Evolutionary conservation across 2,888 invertebrate genomes (phyloP).

Genomic region (Coenonympha arcania): DNA sequence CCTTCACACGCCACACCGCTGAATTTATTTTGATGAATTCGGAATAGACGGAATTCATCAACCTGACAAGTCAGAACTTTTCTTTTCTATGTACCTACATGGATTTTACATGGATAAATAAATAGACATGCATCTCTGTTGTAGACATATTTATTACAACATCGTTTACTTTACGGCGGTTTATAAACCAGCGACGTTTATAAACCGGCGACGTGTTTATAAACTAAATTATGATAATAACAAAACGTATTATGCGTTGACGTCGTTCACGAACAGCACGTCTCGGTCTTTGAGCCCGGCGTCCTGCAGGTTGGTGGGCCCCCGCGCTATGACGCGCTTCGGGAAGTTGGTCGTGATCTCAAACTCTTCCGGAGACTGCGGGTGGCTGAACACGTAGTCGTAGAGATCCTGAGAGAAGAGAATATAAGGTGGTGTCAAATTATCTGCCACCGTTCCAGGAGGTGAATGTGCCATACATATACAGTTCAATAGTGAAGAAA

Average conservation of each 20-base stretch:
- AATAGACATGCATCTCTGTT: not conserved
- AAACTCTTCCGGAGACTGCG: constrained; percentile 91
- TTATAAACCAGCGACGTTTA: not conserved
- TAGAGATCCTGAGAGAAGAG: constrained; percentile 92
- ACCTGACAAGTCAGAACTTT: too few species aligned
- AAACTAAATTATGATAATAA: not conserved
- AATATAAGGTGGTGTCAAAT: too few species aligned
- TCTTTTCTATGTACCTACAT: too few species aligned
- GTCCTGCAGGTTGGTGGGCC: constrained; percentile 76
- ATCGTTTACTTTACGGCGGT: not conserved
- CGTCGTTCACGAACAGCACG: constrained; percentile 94
- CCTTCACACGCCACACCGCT: too few species aligned
- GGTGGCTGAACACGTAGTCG: constrained; percentile 96
- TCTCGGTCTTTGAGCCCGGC: constrained; percentile 91
- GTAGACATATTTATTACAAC: not conserved
- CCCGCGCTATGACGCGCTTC: constrained; percentile 84
- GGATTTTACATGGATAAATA: not conserved
- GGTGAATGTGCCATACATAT: too few species aligned
- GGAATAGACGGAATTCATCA: too few species aligned
- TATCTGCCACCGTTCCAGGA: too few species aligned
- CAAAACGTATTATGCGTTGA: constrained; percentile 79
- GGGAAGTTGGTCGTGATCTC: constrained; percentile 98
- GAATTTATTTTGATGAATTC: too few species aligned
- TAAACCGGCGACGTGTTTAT: not conserved
- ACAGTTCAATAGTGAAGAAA: too few species aligned